Conservation (phyloP, 92 coral and sea anemone genomes). For the Pocillopora meandrina region DNA sequence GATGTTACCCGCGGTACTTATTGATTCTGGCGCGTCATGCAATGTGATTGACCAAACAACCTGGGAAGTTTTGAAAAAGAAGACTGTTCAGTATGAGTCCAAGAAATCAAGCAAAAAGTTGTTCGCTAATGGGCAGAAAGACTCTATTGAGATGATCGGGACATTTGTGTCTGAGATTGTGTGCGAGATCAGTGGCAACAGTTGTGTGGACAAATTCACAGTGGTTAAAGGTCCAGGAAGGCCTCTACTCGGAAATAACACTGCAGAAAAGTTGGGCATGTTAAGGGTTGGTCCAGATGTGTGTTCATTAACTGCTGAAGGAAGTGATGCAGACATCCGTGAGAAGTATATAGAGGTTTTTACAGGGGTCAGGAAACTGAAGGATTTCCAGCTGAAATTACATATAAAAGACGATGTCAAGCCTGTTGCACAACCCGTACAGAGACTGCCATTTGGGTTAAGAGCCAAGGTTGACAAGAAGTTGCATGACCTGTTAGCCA, state of each 20-base stretch:
- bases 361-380: constrained; percentile 48
- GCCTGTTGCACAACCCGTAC: constrained; percentile 51
- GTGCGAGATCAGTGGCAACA: constrained; percentile 44
- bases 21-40: constrained; percentile 54
- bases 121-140: constrained; percentile 25
- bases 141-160: constrained; percentile 39
- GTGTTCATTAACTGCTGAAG: constrained; percentile 38
- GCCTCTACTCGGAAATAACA: constrained; percentile 50
- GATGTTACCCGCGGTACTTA: constrained; percentile 24
- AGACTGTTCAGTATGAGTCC: constrained; percentile 37
- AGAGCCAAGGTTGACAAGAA: constrained; percentile 39
- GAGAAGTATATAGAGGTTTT: constrained; percentile 40
- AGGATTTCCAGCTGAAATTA: constrained; percentile 52
- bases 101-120: constrained; percentile 19
- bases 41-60: constrained; percentile 42
- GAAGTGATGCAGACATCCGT: constrained; percentile 40
- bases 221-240: constrained; percentile 47
- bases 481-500: constrained; percentile 24
- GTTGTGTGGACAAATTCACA: constrained; percentile 39
- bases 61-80: constrained; percentile 39
- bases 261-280: constrained; percentile 54
- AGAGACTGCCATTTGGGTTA: constrained; percentile 28
- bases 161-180: constrained; percentile 34
- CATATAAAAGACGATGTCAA: constrained; percentile 41
- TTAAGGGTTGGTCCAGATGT: constrained; percentile 53